Evolutionary conservation across 2,113 vertebrate species (phyloP).

Genomic region (Gasterosteus aculeatus): DNA sequence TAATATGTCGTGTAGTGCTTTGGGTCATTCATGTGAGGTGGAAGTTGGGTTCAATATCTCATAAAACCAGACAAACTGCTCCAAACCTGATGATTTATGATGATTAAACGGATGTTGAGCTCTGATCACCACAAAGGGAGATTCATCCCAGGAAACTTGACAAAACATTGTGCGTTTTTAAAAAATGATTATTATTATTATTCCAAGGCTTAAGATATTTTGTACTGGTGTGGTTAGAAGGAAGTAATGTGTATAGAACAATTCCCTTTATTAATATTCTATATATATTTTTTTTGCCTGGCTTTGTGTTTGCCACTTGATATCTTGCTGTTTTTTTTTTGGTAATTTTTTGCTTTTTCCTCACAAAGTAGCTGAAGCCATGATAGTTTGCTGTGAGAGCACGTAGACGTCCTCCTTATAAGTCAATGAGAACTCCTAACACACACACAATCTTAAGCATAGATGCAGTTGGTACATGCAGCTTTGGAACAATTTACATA

Average conservation of each 20-base stretch:
- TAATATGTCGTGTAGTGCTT: constrained; percentile 7
- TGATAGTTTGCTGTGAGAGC: constrained; percentile 51
- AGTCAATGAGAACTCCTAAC: constrained; percentile 38
- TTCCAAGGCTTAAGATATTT: constrained; percentile 7
- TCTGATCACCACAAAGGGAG: not conserved
- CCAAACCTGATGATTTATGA: constrained; percentile 1
- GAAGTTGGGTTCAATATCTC: constrained; percentile 14
- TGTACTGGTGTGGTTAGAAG: constrained; percentile 31
- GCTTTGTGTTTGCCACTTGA: constrained; percentile 28
- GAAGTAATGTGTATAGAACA: constrained; percentile 61
- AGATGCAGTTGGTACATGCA: constrained; percentile 1
- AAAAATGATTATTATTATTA: constrained; percentile 11
- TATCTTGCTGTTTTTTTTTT: not conserved
- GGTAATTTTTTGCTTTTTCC: constrained; percentile 11
- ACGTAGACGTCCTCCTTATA: constrained; percentile 45
- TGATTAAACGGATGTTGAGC: constrained; percentile 3
- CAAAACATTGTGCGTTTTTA: not conserved
- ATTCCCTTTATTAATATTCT: constrained; percentile 16
- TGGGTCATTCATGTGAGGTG: not conserved
- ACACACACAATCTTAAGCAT: not conserved
- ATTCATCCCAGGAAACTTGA: constrained; percentile 8
- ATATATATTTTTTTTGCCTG: constrained; percentile 2
- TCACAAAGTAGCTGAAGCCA: constrained; percentile 32
- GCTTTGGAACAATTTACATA: no score
- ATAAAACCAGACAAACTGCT: not conserved